Conservation (phyloP, 1,140 invertebrate genomes). For the Arion vulgaris region DNA sequence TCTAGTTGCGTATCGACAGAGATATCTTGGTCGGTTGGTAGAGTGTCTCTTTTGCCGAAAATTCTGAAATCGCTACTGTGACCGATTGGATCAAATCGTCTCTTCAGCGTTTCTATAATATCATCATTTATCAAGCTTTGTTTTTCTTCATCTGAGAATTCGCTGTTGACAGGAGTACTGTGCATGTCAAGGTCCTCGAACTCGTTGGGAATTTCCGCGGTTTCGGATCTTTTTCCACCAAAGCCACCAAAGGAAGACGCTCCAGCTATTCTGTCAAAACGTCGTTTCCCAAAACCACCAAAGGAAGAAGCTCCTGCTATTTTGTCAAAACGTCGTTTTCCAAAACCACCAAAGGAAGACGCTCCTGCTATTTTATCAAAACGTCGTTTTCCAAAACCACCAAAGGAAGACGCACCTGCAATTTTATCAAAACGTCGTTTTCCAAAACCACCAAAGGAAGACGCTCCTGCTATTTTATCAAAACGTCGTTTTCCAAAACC, state of each 20-base stretch:
- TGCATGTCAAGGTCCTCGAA: background rate
- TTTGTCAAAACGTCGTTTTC: background rate
- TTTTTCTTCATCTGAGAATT: background rate
- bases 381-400: background rate
- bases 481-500: too few relatives aligned
- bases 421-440: background rate
- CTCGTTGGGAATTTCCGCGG: background rate
- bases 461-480: too few relatives aligned
- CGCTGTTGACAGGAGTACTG: background rate
- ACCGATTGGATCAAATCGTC: background rate
- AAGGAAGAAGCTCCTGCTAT: background rate
- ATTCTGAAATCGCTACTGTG: background rate
- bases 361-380: background rate
- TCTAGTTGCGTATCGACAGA: background rate
- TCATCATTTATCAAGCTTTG: background rate
- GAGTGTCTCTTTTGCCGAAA: background rate
- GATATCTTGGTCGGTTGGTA: background rate
- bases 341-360: background rate
- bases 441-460: too few relatives aligned
- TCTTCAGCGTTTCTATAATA: background rate
- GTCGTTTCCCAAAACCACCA: constrained; percentile 1
- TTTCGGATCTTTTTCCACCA: background rate
- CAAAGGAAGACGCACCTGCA: background rate
- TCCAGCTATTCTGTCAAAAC: background rate
- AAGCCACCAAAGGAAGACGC: background rate